Conservation (phyloP, 2,113 vertebrate species). For the Anoura caudifer region DNA sequence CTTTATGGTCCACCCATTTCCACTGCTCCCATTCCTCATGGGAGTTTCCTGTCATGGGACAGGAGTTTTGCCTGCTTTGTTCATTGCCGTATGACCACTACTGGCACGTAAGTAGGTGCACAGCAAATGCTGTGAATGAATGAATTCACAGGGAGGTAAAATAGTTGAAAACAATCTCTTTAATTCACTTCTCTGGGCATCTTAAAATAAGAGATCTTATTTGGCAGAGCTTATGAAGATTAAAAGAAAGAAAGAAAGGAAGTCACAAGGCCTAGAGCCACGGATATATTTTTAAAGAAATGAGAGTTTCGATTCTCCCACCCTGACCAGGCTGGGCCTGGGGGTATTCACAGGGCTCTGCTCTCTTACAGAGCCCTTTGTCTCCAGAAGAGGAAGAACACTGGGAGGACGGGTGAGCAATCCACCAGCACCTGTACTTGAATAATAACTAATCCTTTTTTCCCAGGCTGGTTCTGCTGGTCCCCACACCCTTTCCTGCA, state of each 20-base stretch:
- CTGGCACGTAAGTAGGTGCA: not conserved
- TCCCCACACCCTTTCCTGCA: not conserved
- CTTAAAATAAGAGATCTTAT: constrained; percentile 19
- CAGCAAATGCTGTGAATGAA: not conserved
- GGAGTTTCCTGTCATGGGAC: no score
- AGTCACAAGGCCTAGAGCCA: not conserved
- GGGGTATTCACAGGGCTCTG: not conserved
- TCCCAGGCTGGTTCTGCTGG: constrained; percentile 42
- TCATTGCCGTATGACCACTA: not conserved
- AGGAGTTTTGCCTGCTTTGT: not conserved
- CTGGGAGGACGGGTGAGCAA: not conserved
- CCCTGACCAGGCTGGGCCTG: not conserved
- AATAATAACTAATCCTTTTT: constrained; percentile 37
- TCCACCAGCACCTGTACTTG: not conserved
- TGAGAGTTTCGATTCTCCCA: constrained; percentile 35
- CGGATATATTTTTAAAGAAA: constrained; percentile 14
- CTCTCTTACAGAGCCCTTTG: constrained; percentile 38
- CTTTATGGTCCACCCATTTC: not conserved
- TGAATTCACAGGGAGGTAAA: not conserved
- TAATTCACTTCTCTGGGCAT: not conserved
- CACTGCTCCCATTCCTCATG: not conserved
- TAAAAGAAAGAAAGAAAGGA: not conserved
- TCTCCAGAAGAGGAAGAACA: not conserved
- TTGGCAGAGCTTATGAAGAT: not conserved
- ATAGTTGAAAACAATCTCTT: not conserved